Evolutionary conservation across 2,113 vertebrate genomes (phyloP).

Genomic region (Melanerpes aurifrons): DNA sequence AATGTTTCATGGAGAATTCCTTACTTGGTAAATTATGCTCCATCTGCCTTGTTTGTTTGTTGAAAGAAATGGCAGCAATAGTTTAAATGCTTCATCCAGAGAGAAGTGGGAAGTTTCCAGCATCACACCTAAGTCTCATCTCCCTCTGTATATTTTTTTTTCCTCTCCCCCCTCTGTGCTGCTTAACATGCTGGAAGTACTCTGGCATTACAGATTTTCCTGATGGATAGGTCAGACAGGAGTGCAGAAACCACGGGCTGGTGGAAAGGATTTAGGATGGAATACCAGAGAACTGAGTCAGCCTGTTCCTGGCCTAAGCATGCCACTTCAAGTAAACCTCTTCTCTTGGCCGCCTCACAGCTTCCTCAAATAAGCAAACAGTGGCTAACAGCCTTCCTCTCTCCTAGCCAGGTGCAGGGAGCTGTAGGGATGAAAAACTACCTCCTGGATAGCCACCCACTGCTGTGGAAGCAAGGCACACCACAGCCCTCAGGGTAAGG

Average conservation of each 20-base stretch:
- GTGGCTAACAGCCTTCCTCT: background rate
- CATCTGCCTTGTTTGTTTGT: slow-evolving; percentile 8
- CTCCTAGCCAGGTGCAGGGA: background rate
- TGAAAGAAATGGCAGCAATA: background rate
- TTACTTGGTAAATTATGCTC: slow-evolving; percentile 49
- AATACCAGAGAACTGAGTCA: slow-evolving; percentile 63
- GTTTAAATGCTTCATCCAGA: slow-evolving; percentile 1
- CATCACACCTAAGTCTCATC: background rate
- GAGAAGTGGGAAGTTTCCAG: slow-evolving; percentile 8
- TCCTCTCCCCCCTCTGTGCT: background rate
- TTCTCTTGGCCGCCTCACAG: slow-evolving; percentile 38
- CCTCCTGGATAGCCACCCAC: background rate
- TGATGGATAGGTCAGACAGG: background rate
- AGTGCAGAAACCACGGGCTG: rapidly evolving
- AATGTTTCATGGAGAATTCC: slow-evolving; percentile 19
- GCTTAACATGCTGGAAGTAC: background rate
- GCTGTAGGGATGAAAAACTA: background rate
- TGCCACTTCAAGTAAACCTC: slow-evolving; percentile 47
- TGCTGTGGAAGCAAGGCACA: background rate
- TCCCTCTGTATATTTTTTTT: background rate
- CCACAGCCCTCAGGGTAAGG: background rate
- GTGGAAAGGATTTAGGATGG: slow-evolving; percentile 37
- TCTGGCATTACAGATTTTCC: background rate
- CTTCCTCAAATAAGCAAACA: slow-evolving; percentile 29
- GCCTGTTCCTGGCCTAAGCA: background rate